These are phyloP conservation scores for Rhinella marina DNA, from an alignment of 2,797 vertebrate genomes.

Conservation along the genomic window DNA sequence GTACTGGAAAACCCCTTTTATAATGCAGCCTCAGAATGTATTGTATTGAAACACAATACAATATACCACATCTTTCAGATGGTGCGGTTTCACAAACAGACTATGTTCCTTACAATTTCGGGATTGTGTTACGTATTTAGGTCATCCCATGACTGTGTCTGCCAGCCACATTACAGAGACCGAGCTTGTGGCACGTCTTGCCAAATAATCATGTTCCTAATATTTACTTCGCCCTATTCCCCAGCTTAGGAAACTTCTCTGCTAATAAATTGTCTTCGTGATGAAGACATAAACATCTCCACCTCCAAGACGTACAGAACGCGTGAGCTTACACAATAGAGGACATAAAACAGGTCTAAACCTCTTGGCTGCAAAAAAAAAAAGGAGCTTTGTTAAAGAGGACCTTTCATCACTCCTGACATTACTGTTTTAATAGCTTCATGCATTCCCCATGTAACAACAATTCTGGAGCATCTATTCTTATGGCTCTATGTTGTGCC, in stretches of 20 bases:
- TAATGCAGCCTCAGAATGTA: not conserved
- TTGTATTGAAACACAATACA: not conserved
- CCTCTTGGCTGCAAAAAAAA: not conserved
- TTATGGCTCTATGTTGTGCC: too few species aligned
- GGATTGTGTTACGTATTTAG: conserved; percentile 6
- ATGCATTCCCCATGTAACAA: too few species aligned
- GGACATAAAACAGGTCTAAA: not conserved
- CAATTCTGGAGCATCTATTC: too few species aligned
- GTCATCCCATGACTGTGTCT: not conserved
- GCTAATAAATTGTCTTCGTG: not conserved
- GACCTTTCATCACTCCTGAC: too few species aligned
- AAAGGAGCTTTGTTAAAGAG: not conserved
- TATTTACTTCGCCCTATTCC: conserved; percentile 13
- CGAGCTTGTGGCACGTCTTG: conserved; percentile 1
- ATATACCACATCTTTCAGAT: not conserved
- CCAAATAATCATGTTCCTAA: conserved; percentile 23
- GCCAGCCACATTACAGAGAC: conserved; percentile 25
- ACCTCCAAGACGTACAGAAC: not conserved
- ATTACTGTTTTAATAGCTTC: too few species aligned
- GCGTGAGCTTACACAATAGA: not conserved
- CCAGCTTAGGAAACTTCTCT: conserved; percentile 14
- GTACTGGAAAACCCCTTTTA: too few species aligned
- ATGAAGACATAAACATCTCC: conserved; percentile 22
- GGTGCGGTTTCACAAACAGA: not conserved
- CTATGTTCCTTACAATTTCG: not conserved